A percentile compares a stretch with the other conserved stretches of the same genome.
Evolutionary conservation across 2,797 vertebrate species (phyloP).

Genomic region (Anolis apletophallus): DNA sequence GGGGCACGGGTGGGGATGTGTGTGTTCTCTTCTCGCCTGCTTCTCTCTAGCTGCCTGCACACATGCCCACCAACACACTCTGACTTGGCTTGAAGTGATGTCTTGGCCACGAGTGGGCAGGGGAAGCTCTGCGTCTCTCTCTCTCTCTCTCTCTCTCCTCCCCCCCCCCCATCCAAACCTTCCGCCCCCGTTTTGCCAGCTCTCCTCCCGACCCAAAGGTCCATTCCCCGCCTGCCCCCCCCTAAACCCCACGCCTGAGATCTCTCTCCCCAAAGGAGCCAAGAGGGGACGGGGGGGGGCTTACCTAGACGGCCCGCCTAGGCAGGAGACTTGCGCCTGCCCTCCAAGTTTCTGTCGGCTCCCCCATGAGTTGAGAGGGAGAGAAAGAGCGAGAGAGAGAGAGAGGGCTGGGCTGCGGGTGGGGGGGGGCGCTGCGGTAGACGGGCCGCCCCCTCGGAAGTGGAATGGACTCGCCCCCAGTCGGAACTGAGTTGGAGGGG

Average conservation of each 20-base stretch:
- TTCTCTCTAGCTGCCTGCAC: slow-evolving; percentile 31
- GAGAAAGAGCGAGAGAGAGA: background rate
- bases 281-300: background rate
- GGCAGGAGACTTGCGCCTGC: slow-evolving; percentile 28
- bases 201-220: no score
- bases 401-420: no score
- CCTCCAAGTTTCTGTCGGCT: slow-evolving; percentile 68
- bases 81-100: slow-evolving; percentile 50
- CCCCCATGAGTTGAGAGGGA: slow-evolving; percentile 16
- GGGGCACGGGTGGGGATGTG: background rate
- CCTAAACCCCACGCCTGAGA: background rate
- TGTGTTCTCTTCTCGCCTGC: background rate
- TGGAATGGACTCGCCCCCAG: slow-evolving; percentile 9
- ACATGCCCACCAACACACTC: slow-evolving; percentile 24
- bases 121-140: background rate
- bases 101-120: background rate
- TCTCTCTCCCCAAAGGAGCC: no score
- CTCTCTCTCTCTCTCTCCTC: no score
- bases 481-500: slow-evolving; percentile 9
- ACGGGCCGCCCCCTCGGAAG: slow-evolving; percentile 4
- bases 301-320: slow-evolving; percentile 51
- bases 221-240: no score
- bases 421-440: slow-evolving; percentile 16
- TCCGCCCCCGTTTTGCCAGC: background rate
- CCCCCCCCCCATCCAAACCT: background rate